phyloP scores from a whole-genome alignment of 1,140 invertebrate genomes.

The Rhyzopertha dominica region DNA sequence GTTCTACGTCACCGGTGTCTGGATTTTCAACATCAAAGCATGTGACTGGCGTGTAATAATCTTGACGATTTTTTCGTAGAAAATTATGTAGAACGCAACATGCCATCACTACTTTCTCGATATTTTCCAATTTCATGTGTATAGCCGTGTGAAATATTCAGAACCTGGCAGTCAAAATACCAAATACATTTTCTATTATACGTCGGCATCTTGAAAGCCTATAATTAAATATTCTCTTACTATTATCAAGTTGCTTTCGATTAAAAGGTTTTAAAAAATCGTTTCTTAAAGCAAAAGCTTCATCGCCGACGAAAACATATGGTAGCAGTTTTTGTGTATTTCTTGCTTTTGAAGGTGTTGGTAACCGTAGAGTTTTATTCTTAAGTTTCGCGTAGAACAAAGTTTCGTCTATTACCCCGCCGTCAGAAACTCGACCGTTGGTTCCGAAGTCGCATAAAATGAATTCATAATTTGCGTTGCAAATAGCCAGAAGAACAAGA shows the following conservation, averaged over 20 bases:
- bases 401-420: slow-evolving; percentile 36
- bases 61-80: slow-evolving; percentile 8
- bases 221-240: slow-evolving; percentile 40
- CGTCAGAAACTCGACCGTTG: slow-evolving; percentile 41
- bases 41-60: too few species aligned
- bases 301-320: slow-evolving; percentile 43
- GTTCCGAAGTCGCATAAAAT: slow-evolving; percentile 40
- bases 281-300: slow-evolving; percentile 39
- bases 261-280: slow-evolving; percentile 41
- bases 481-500: slow-evolving; percentile 40
- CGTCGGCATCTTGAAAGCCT: slow-evolving; percentile 33
- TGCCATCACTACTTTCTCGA: slow-evolving; percentile 26
- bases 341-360: slow-evolving; percentile 12
- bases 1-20: too few species aligned
- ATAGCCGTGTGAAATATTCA: slow-evolving; percentile 35
- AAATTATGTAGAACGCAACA: slow-evolving; percentile 30
- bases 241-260: slow-evolving; percentile 16
- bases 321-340: slow-evolving; percentile 16
- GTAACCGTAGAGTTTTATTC: slow-evolving; percentile 27
- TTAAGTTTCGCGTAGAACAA: slow-evolving; percentile 26
- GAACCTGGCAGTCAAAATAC: slow-evolving; percentile 41
- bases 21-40: too few species aligned
- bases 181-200: slow-evolving; percentile 44
- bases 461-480: slow-evolving; percentile 44
- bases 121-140: slow-evolving; percentile 18